Base-by-base conservation (phyloP, 2,888 invertebrate genomes). In the Lypha dubia region DNA sequence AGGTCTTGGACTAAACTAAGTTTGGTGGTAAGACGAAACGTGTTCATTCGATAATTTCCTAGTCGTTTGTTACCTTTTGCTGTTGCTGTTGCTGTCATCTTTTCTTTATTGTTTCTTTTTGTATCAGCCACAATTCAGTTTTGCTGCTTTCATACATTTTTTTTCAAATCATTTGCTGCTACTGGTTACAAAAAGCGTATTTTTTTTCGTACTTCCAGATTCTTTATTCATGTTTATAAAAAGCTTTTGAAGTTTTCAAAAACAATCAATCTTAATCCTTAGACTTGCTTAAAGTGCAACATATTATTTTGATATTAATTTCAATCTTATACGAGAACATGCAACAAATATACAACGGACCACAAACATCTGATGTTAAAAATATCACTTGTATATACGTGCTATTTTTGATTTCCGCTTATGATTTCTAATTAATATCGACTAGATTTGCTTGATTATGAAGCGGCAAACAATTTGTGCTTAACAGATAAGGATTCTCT, bases 21-120 rank as follows among this genome's bases (percentile, higher is more conserved):
- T 51, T 75, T 56, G 38, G 28, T 28, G 58, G 79, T 28, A 65
- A 73, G 44, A 53, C 46, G 62, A 83, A 60, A 84, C 79, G 71
- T 84, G 84, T 84, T 84, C 84, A 84, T 84, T 80, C 51, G 77
- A 84, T 84, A 84, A 84, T 77, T 84, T 79, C 41, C 56, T 68
- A 24, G 49, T 70, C 17, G 38, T 79, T 65, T 63, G 46, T 38
- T 67, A 44, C 49, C 5, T 60, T 73, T 46, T 63, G 24, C 15
- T 51, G 22, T 15, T 41, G 49, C 35, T 65, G 56, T 22, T 75
- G 60, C 68, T 60, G 65, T 44, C 65, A 75, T 65, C 20, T 74
- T 44, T 81, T 41, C 46, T 17, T 68, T 65, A 68, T 56, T 73
- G 32, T 53, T 53, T 58, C 32, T 67, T 35, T 24, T 56, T 65